Evolutionary conservation across 2,113 vertebrate genomes (phyloP).

Genomic region (Coregonus clupeaformis): DNA sequence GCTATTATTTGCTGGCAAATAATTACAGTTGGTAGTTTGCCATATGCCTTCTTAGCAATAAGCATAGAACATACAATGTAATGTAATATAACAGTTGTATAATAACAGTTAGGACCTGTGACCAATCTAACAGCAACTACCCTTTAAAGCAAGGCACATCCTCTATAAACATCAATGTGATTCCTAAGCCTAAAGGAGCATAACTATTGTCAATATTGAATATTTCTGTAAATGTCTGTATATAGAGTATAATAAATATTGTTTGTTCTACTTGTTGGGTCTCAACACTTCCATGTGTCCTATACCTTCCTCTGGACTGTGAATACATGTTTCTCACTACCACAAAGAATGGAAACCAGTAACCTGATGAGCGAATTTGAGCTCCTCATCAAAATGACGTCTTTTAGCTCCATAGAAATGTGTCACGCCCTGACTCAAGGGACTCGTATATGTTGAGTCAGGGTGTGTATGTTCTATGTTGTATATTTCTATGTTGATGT

Average conservation of each 20-base stretch:
- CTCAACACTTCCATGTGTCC: background rate
- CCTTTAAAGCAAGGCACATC: background rate
- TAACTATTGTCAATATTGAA: background rate
- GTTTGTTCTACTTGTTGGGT: background rate
- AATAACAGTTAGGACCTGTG: background rate
- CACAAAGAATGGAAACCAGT: no score
- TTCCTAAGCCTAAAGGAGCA: background rate
- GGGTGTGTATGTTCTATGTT: no score
- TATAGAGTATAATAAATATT: slow-evolving; percentile 12
- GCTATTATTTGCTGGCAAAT: no score
- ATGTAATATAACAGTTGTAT: slow-evolving; percentile 1
- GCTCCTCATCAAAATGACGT: no score
- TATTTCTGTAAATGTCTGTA: slow-evolving; percentile 21
- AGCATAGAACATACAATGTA: background rate
- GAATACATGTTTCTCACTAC: no score
- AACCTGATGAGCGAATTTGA: no score
- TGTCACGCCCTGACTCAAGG: no score
- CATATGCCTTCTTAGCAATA: background rate
- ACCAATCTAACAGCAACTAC: background rate
- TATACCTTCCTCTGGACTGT: background rate
- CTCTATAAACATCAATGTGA: background rate
- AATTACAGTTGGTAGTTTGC: no score
- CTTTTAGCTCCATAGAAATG: no score
- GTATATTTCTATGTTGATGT: no score
- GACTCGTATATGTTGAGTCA: no score